A percentile compares a stretch with the other conserved stretches of the same genome.
Evolutionary conservation across 2,797 vertebrate genomes (phyloP).

Genomic region (Anas capensis): DNA sequence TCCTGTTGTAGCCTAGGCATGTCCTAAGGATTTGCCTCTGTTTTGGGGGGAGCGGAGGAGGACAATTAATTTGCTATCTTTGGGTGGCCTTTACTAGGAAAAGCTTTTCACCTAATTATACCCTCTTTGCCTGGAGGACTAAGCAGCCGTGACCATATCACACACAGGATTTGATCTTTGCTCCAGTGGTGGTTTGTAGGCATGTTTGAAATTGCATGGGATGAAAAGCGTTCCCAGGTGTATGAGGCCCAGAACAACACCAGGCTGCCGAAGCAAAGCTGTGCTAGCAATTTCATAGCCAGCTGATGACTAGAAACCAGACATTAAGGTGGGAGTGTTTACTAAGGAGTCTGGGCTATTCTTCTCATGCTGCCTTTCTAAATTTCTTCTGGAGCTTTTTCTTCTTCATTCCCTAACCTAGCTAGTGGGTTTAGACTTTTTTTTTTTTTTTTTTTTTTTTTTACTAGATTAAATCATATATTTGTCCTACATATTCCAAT

Average conservation of each 20-base stretch:
- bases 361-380: neutral
- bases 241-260: neutral
- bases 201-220: neutral
- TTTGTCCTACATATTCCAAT: neutral
- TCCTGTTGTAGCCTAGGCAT: neutral
- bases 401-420: neutral
- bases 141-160: neutral
- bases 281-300: neutral
- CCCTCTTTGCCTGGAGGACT: neutral
- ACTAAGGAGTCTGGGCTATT: neutral
- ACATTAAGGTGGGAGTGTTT: neutral
- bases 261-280: neutral
- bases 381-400: neutral
- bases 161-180: neutral
- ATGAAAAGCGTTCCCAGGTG: neutral
- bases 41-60: neutral
- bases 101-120: neutral
- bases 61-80: neutral
- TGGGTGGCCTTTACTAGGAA: neutral
- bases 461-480: accelerated
- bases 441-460: no score
- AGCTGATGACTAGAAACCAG: neutral
- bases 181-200: neutral
- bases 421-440: neutral
- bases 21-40: neutral